Percentiles rank a stretch among this genome's conserved stretches.
Conservation (phyloP, 2,888 invertebrate species). For the Petrophora chlorosata region DNA sequence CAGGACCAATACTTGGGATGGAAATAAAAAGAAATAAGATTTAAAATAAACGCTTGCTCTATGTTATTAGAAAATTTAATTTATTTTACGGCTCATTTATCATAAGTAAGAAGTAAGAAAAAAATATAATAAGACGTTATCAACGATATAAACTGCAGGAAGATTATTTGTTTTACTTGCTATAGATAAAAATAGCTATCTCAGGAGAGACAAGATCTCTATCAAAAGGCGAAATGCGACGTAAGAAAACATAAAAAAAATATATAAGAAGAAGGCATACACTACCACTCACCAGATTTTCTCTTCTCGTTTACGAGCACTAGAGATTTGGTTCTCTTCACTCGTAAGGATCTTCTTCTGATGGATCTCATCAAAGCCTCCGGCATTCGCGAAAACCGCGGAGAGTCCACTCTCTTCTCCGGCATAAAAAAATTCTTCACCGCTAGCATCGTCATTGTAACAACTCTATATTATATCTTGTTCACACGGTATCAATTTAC, state of each 20-base stretch:
- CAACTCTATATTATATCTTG: slow-evolving; percentile 4
- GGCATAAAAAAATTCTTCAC: slow-evolving; percentile 91
- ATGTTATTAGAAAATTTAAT: too few relatives aligned
- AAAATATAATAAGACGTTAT: too few relatives aligned
- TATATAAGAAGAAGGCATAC: slow-evolving; percentile 52
- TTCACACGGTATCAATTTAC: slow-evolving; percentile 18
- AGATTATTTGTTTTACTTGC: too few relatives aligned
- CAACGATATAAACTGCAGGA: too few relatives aligned
- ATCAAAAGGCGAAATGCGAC: slow-evolving; percentile 6
- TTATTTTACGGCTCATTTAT: too few relatives aligned
- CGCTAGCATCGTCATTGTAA: slow-evolving; percentile 83
- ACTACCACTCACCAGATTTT: slow-evolving; percentile 89
- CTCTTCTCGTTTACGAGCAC: slow-evolving; percentile 89
- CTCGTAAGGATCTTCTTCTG: slow-evolving; percentile 87
- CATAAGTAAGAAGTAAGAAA: too few relatives aligned
- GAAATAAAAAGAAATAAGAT: too few relatives aligned
- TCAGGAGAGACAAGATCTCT: background rate
- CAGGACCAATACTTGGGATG: too few relatives aligned
- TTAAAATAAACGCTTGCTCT: too few relatives aligned
- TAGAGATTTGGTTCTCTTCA: slow-evolving; percentile 89
- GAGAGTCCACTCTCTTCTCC: slow-evolving; percentile 83
- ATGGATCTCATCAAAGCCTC: slow-evolving; percentile 90
- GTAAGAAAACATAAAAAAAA: slow-evolving; percentile 14
- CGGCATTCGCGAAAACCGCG: slow-evolving; percentile 86
- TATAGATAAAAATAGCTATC: slow-evolving; percentile 6